phyloP scores from a whole-genome alignment of 2,113 vertebrate species.

The Ursus arctos region DNA sequence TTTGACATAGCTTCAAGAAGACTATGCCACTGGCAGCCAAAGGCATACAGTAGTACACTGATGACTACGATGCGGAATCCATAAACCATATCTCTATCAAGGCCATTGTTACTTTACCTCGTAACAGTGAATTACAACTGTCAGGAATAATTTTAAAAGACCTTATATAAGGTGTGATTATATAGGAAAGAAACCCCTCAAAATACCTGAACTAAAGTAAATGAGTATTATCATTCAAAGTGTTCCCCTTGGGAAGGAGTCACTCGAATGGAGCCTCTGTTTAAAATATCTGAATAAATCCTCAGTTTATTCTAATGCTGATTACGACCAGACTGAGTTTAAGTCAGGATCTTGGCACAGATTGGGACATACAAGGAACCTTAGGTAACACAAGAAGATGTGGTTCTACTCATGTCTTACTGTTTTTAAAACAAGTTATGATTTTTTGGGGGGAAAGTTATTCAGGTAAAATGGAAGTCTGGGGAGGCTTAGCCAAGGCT shows the following conservation, averaged over 20 bases:
- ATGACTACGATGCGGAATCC: neutral
- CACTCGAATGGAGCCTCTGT: neutral
- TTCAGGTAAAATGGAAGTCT: slow-evolving; percentile 28
- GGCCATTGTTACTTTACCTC: neutral
- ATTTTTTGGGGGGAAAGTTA: neutral
- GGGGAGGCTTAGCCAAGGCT: neutral
- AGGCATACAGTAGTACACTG: neutral
- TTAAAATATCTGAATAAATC: slow-evolving; percentile 46
- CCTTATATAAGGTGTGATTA: neutral
- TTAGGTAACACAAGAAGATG: neutral
- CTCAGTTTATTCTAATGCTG: slow-evolving; percentile 6
- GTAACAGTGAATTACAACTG: neutral
- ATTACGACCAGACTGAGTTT: neutral
- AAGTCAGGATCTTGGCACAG: neutral
- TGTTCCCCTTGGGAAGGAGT: neutral
- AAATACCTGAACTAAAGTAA: slow-evolving; percentile 9
- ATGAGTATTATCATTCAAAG: slow-evolving; percentile 22
- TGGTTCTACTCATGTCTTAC: neutral
- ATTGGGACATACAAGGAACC: neutral
- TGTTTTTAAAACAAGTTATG: neutral
- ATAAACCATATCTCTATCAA: slow-evolving; percentile 26
- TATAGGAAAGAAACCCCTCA: neutral
- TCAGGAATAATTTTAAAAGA: slow-evolving; percentile 40
- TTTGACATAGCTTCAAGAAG: neutral
- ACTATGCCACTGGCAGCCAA: neutral